phyloP scores from a whole-genome alignment of 2,113 vertebrate genomes.

The Phrynosoma platyrhinos region DNA sequence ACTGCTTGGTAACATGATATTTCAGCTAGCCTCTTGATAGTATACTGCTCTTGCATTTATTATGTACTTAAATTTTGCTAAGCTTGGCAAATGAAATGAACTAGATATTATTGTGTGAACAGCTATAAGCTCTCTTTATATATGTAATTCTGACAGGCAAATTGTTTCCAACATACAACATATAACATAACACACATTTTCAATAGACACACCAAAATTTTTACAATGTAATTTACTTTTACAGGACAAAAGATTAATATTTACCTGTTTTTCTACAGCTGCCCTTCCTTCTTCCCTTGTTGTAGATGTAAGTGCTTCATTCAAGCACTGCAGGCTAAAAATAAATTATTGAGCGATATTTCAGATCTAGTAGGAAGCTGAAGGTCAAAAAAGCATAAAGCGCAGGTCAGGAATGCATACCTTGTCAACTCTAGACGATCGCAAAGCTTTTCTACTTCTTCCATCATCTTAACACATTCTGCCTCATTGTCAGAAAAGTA shows the following conservation, averaged over 20 bases:
- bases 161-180: conserved; percentile 15
- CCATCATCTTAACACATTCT: conserved; percentile 97
- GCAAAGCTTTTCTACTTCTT: conserved; percentile 98
- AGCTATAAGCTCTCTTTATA: not conserved
- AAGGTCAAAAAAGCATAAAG: conserved; percentile 51
- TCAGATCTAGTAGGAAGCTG: conserved; percentile 50
- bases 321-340: conserved; percentile 93
- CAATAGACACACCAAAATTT: conserved; percentile 27
- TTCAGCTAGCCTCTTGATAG: not conserved
- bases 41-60: not conserved
- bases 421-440: conserved; percentile 93
- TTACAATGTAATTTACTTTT: conserved; percentile 40
- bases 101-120: not conserved
- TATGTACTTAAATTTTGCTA: conserved; percentile 8
- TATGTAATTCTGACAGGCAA: not conserved
- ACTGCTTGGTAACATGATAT: not conserved
- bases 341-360: conserved; percentile 68
- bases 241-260: conserved; percentile 54
- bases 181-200: not conserved
- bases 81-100: not conserved
- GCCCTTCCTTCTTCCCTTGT: conserved; percentile 91
- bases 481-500: conserved; percentile 94
- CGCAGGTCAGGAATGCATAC: conserved; percentile 71
- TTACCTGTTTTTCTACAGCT: conserved; percentile 94
- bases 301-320: conserved; percentile 88